Base-by-base conservation (phyloP, 2,113 vertebrate genomes). In the Hypomesus transpacificus region DNA sequence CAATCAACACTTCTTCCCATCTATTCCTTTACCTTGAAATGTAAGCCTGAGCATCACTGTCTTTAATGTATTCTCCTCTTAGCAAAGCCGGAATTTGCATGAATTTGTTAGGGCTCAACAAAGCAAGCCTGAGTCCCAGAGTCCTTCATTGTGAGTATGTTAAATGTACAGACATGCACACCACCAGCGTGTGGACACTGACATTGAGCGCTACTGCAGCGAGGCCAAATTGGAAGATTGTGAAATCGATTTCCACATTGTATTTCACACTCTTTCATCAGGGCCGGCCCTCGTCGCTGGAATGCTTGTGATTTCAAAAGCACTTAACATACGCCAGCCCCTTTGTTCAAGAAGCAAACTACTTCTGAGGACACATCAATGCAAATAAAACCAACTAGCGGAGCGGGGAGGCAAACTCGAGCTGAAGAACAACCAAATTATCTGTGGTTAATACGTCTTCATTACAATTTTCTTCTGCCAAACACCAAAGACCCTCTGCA, bases 351-450 rank as follows among this genome's bases (percentile, higher is more conserved):
- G 89, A 89, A 84, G 88, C 88, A 89, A 90, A 89, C 90, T 92
- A 88, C 91, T 92, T 91, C 88, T 90, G 87, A 90, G 86, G 78
- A 89, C 85, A 92, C 90, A 92, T 91, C 89, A 90, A 87, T 91
- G 89, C 89, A 87, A 91, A 91, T 91, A 91, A 90, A 92, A 87
- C 88, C 89, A 89, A 91, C 88, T 88, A 89, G 89, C 89, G 85
- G 82, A 85, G 84, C 79, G 83, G 79, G 84, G 79, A 86, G 82
- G 79, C 83, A 91, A 91, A 90, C 89, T 92, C 85, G 66, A 92
- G 89, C 87, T 92, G 87, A 91, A 92, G 89, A 90, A 92, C 90
- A 89, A 90, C 90, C 90, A 91, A 91, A 92, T 92, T 90, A 92
- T 87, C 89, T 88, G 78, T 88, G 87, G 87, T 92, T 91, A 92